Evolutionary conservation across 1,140 invertebrate genomes (phyloP).

Genomic region (Drosophila neocordata): DNA sequence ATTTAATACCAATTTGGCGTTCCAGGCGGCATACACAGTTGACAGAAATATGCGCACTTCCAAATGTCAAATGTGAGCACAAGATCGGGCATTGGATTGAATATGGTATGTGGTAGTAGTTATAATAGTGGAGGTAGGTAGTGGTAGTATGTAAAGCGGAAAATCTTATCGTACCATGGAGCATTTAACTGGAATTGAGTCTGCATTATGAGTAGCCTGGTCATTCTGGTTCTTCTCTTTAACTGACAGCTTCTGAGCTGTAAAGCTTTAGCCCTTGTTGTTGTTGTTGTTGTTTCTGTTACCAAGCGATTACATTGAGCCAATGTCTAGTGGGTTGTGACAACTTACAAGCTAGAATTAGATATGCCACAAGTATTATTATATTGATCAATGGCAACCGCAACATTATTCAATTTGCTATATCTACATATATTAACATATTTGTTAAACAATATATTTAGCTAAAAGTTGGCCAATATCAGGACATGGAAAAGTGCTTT

Average conservation of each 20-base stretch:
- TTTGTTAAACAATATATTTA: too few relatives aligned
- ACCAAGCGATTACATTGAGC: too few relatives aligned
- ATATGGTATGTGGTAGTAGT: conserved; percentile 2
- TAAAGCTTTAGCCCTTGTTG: neutral
- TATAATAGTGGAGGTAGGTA: too few relatives aligned
- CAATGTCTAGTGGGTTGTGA: neutral
- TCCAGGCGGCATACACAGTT: conserved; percentile 70
- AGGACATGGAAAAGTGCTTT: too few relatives aligned
- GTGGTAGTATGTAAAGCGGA: conserved; percentile 40
- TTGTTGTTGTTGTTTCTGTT: too few relatives aligned
- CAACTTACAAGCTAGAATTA: neutral
- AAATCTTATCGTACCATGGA: conserved; percentile 71
- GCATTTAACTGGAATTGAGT: conserved; percentile 75
- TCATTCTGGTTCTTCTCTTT: neutral
- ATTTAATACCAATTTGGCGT: conserved; percentile 81
- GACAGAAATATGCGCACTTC: conserved; percentile 76
- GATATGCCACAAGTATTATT: too few relatives aligned
- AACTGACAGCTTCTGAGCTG: neutral
- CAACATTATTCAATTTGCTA: too few relatives aligned
- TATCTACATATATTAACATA: too few relatives aligned
- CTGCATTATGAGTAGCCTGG: neutral
- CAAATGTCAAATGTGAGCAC: conserved; percentile 79
- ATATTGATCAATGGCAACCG: too few relatives aligned
- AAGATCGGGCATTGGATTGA: conserved; percentile 54
- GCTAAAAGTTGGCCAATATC: too few relatives aligned